These are phyloP conservation scores for Pangasius krempfi DNA, from an alignment of 2,797 vertebrate genomes.

Conservation along the genomic window DNA sequence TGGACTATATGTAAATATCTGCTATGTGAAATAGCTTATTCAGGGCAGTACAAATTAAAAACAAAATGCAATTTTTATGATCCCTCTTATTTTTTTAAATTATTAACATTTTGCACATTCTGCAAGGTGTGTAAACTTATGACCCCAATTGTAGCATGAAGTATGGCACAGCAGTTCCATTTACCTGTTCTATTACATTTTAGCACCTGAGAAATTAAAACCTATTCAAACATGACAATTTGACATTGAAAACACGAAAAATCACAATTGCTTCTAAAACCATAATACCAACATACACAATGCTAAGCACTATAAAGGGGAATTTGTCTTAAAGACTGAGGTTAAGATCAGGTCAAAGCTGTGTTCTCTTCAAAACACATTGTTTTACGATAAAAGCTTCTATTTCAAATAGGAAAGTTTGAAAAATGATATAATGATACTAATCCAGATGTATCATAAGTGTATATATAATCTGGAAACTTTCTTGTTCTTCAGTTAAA, in stretches of 20 bases:
- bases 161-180: constrained; percentile 16
- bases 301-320: background rate
- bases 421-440: background rate
- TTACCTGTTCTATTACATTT: constrained; percentile 5
- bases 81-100: no score
- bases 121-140: no score
- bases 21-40: no score
- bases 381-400: constrained; percentile 38
- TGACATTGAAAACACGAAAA: no score
- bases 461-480: background rate
- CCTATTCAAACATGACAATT: background rate
- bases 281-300: background rate
- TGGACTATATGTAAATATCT: no score
- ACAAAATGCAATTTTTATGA: no score
- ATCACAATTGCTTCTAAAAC: background rate
- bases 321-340: background rate
- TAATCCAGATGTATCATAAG: background rate
- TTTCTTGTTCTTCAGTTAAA: constrained; percentile 4
- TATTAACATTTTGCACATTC: no score
- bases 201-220: constrained; percentile 39
- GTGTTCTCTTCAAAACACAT: constrained; percentile 43
- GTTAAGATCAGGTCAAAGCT: constrained; percentile 22
- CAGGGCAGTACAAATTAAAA: no score
- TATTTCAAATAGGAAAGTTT: constrained; percentile 9
- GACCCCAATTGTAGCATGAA: background rate